A percentile compares a stretch with the other conserved stretches of the same genome.
Evolutionary conservation across 2,888 invertebrate species (phyloP).

Genomic region (Ferdinandea cuprea): DNA sequence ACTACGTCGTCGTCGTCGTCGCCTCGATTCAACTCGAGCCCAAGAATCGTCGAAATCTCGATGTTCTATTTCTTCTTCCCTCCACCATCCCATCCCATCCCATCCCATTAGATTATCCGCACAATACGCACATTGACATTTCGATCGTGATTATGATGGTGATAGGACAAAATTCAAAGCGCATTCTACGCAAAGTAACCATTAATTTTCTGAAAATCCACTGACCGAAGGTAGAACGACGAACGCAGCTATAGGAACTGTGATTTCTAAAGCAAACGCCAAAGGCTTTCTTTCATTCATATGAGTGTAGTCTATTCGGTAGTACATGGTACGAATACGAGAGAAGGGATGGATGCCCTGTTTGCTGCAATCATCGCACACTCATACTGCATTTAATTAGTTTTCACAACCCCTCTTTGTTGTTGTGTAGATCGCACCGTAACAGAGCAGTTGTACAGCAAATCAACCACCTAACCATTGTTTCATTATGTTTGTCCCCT

Average conservation of each 20-base stretch:
- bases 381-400: slow-evolving; percentile 63
- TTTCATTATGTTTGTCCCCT: slow-evolving; percentile 68
- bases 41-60: slow-evolving; percentile 35
- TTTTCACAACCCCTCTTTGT: slow-evolving; percentile 35
- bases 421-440: no score
- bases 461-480: slow-evolving; percentile 35
- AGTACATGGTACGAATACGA: no score
- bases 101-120: slow-evolving; percentile 30
- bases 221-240: slow-evolving; percentile 26
- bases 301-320: no score
- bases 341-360: background rate
- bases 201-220: slow-evolving; percentile 49
- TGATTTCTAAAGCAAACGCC: slow-evolving; percentile 54
- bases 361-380: slow-evolving; percentile 12
- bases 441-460: slow-evolving; percentile 10
- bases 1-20: no score
- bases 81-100: no score
- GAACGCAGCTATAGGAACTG: slow-evolving; percentile 21
- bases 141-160: slow-evolving; percentile 30
- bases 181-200: slow-evolving; percentile 53
- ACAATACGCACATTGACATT: slow-evolving; percentile 37
- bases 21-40: slow-evolving; percentile 10
- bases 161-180: slow-evolving; percentile 4
- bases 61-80: background rate
- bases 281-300: slow-evolving; percentile 36